These are phyloP conservation scores for Cremastobaeus sp. DNA, from an alignment of 2,888 invertebrate species.

Conservation along the genomic window DNA sequence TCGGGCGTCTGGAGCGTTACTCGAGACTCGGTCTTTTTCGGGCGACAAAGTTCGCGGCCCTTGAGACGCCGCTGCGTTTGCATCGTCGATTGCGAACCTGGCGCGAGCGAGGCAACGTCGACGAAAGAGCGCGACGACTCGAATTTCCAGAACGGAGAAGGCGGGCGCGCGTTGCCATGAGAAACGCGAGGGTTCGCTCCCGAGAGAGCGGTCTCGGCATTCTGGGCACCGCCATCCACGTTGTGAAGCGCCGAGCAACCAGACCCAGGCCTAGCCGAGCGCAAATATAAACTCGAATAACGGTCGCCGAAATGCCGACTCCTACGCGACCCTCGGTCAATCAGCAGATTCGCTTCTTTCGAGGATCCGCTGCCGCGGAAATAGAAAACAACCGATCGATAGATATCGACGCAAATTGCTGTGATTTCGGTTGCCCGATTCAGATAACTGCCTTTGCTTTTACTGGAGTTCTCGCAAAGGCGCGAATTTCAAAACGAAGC, in stretches of 20 bases:
- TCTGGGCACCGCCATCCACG: conserved; percentile 14
- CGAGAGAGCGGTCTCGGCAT: conserved; percentile 45
- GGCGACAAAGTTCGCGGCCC: conserved; percentile 27
- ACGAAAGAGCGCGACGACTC: conserved; percentile 22
- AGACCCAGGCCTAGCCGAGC: conserved; percentile 2
- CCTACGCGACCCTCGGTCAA: too few relatives aligned
- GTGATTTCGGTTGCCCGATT: too few relatives aligned
- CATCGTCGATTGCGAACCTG: conserved; percentile 10
- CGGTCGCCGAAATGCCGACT: too few relatives aligned
- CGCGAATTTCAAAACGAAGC: too few relatives aligned
- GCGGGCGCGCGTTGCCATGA: conserved; percentile 45
- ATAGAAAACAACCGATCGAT: too few relatives aligned
- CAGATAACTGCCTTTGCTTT: too few relatives aligned
- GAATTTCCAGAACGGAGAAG: conserved; percentile 38
- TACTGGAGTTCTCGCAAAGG: too few relatives aligned
- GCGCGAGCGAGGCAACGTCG: conserved; percentile 15
- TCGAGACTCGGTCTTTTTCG: conserved; percentile 13
- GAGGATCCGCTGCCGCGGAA: too few relatives aligned
- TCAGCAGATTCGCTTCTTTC: too few relatives aligned
- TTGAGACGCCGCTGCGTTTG: conserved; percentile 28
- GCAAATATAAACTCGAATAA: conserved; percentile 13
- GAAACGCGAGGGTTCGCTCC: conserved; percentile 52
- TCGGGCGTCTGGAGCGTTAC: conserved; percentile 31
- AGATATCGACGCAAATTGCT: too few relatives aligned
- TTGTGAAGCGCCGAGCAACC: conserved; percentile 11